These are phyloP conservation scores for Achroia grisella DNA, from an alignment of 1,140 invertebrate genomes.

Conservation along the genomic window DNA sequence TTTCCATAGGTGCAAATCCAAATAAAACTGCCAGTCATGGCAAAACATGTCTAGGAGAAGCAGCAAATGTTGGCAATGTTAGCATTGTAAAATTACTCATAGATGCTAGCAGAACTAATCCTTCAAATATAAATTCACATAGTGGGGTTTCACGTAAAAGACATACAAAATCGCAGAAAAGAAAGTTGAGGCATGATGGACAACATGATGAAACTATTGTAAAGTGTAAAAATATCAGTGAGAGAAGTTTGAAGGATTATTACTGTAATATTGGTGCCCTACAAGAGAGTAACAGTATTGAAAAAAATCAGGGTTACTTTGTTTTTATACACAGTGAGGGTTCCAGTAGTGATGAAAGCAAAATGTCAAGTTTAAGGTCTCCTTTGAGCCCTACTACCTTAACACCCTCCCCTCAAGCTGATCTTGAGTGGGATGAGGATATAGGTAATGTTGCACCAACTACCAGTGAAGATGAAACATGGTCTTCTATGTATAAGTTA, in stretches of 20 bases:
- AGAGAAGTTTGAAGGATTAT: conserved; percentile 30
- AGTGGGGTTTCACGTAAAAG: conserved; percentile 26
- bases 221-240: conserved; percentile 50
- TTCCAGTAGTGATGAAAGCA: conserved; percentile 59
- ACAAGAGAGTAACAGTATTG: conserved; percentile 20
- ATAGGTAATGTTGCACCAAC: conserved; percentile 51
- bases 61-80: conserved; percentile 44
- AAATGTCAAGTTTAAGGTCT: conserved; percentile 29
- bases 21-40: conserved; percentile 50
- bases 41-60: conserved; percentile 58
- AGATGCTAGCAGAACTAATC: conserved; percentile 25
- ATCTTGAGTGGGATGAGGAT: conserved; percentile 67
- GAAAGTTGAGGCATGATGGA: conserved; percentile 33
- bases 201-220: conserved; percentile 34
- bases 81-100: conserved; percentile 40
- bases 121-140: conserved; percentile 9
- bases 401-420: conserved; percentile 42
- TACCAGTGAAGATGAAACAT: conserved; percentile 65
- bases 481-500: conserved; percentile 63
- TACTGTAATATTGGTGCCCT: conserved; percentile 12
- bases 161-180: conserved; percentile 43
- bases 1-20: conserved; percentile 53
- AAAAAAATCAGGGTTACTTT: conserved; percentile 61
- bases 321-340: conserved; percentile 57
- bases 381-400: conserved; percentile 36